Base-by-base conservation (phyloP, 2,888 invertebrate species). In the Anthophora plumipes region DNA sequence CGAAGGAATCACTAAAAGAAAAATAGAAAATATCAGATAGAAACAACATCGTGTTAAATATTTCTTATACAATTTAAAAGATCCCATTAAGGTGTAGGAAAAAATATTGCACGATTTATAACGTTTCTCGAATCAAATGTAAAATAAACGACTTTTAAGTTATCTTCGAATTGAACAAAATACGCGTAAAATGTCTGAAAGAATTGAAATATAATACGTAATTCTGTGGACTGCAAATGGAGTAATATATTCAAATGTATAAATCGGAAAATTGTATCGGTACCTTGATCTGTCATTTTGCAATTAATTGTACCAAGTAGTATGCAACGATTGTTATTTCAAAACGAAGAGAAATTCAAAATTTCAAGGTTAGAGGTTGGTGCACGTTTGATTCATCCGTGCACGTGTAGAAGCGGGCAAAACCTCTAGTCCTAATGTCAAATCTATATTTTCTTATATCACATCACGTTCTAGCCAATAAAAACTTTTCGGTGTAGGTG, bases 251-350 rank as follows among this genome's bases (percentile, higher is more conserved):
- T 22, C 14, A 20, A 12, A 6, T n/a, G 12, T 31, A 9, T n/a
- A 12, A 31, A 8, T 12, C 22, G 43, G 3, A 57, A 46, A 72
- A 52, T 43, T 22, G 55, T 8, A 50, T 43, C 1, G 6, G 4
- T 75, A 83, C 84, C 84, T 84, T 75, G 63, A 46, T 83, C 84
- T 5, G 83, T 84, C 83, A 83, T 83, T 84, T 64, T 79, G 52
- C 9, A 17, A 75, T 25, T 22, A 43, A 66, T 59, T 50, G 20
- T 12, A 43, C 12, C 12, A 22, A n/a, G 22, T 14, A 57, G 50
- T 50, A 37, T 59, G 12, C 17, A 43, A 73, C 1, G 31, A 12
- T 39, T 55, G 22, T 37, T 50, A 17, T 37, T 46, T 25, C 43
- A 17, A 0, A 67, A 25, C 52, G 1, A 39, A 12, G 12, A 67